Percentiles rank a stretch among this genome's conserved stretches.
These are phyloP conservation scores for Noctua fimbriata DNA, from an alignment of 2,888 invertebrate genomes.

Conservation along the genomic window DNA sequence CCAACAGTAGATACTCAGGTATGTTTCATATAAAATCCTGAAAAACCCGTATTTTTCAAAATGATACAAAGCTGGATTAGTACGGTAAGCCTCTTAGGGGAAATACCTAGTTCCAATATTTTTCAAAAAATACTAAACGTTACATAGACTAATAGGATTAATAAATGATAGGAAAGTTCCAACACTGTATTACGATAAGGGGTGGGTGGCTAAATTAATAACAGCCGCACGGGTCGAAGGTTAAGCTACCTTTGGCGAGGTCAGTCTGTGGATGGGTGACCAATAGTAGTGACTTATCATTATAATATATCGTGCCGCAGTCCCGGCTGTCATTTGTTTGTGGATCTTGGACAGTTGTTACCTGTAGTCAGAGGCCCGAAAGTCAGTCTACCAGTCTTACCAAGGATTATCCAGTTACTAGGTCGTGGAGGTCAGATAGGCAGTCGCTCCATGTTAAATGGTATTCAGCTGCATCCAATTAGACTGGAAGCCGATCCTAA, in stretches of 20 bases:
- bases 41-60: background rate
- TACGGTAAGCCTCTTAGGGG: background rate
- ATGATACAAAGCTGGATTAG: slow-evolving; percentile 6
- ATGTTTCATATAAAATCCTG: background rate
- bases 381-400: background rate
- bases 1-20: background rate
- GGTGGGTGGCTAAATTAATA: background rate
- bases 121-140: background rate
- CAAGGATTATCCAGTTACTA: background rate
- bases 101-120: background rate
- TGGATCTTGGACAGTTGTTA: background rate
- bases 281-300: background rate
- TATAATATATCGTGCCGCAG: background rate
- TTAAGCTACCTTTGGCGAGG: background rate
- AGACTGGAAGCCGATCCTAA: background rate
- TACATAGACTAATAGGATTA: background rate
- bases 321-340: background rate
- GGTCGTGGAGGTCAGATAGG: background rate
- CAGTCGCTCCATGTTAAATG: background rate
- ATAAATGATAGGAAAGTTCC: background rate
- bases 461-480: background rate
- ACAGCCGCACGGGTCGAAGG: background rate
- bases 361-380: background rate
- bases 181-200: background rate
- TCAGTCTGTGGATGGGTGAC: background rate